Conservation (phyloP, 2,113 vertebrate genomes). For the Oophaga pumilio region DNA sequence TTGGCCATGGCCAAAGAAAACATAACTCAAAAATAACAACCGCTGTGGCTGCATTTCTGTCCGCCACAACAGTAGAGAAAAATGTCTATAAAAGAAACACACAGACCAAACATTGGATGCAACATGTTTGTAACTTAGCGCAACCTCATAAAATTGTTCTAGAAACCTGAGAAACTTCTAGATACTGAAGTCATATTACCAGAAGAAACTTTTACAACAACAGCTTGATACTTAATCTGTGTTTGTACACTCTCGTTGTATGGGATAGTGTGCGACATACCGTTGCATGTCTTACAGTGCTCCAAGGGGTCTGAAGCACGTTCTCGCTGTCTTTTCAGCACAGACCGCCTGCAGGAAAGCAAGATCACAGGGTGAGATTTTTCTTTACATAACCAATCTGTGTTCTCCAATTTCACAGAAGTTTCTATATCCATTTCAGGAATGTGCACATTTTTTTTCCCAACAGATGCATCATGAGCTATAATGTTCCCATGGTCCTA, state of each 20-base stretch:
- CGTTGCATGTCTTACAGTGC: not conserved
- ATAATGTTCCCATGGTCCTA: slow-evolving; percentile 9
- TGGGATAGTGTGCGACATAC: not conserved
- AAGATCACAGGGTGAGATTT: not conserved
- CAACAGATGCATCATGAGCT: not conserved
- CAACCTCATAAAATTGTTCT: not conserved
- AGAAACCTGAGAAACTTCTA: not conserved
- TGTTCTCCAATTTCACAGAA: not conserved
- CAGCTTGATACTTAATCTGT: not conserved
- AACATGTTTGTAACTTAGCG: not conserved
- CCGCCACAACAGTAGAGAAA: too few species aligned
- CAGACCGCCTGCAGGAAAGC: slow-evolving; percentile 16
- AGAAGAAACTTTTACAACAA: not conserved
- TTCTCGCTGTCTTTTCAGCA: not conserved
- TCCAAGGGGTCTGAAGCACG: not conserved
- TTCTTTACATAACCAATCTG: not conserved
- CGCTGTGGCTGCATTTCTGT: too few species aligned
- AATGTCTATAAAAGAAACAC: too few species aligned
- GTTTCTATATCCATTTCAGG: not conserved
- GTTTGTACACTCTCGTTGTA: not conserved
- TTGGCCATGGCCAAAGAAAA: too few species aligned
- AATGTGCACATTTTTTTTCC: not conserved
- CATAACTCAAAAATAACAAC: too few species aligned
- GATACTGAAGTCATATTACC: not conserved
- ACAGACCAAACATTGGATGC: too few species aligned